Base-by-base conservation (phyloP, 2,888 invertebrate genomes). In the Actias luna region DNA sequence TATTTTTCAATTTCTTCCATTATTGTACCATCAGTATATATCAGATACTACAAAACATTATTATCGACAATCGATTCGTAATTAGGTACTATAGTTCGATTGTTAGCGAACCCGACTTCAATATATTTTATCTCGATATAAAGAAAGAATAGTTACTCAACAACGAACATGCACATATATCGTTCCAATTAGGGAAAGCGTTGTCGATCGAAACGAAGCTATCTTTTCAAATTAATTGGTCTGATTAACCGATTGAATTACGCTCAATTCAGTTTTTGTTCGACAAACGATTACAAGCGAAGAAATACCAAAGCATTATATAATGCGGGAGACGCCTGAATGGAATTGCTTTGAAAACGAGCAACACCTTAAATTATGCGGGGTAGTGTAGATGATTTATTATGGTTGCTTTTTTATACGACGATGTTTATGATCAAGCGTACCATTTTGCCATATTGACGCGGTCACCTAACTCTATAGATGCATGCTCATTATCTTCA, bases 191-290 rank as follows among this genome's bases (percentile, higher is more conserved):
- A 90, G 80, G 77, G 77, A 70, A 72, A 76, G 76, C 74, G 72
- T 67, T 68, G 64, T 69, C 75, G 78, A 78, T 80, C 78, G 80
- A 70, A 78, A 79, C 79, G 81, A 76, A 80, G 83, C 80, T 79
- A 84, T 84, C 77, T 77, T 74, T 80, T 86, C 82, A 85, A 89
- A 89, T 89, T 89, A 89, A 90, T 87, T 87, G 83, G 85, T 87
- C 87, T 88, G 88, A 89, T 89, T 85, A 87, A 85, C 86, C 90
- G 88, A 91, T 90, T 89, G 83, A 83, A 83, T 88, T 84, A 80
- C 78, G 80, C 74, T 79, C 80, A 80, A 82, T 85, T 84, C 70
- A 72, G 81, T 87, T 88, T 85, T 87, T 87, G 81, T 75, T 69
- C 67, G 74, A 70, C 75, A 66, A 68, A 66, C 68, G 74, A 74